Conservation (phyloP, 2,888 invertebrate genomes). For the Exocentrus adspersus region DNA sequence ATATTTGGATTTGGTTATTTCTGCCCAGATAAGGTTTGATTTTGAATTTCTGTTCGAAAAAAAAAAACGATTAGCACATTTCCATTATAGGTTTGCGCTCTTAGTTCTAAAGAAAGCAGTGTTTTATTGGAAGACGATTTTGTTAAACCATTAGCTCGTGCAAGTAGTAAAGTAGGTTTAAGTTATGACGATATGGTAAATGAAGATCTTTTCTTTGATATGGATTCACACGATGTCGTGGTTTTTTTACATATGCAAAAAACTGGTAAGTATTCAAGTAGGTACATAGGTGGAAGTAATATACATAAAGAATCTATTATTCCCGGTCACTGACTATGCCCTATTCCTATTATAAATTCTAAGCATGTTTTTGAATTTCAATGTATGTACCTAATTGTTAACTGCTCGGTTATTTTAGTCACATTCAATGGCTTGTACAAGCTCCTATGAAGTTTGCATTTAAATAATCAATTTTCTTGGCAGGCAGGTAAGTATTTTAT, state of each 20-base stretch:
- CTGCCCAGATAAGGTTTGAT: slow-evolving; percentile 83
- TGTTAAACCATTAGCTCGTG: slow-evolving; percentile 58
- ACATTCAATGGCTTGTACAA: too few species aligned
- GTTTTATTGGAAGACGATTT: slow-evolving; percentile 64
- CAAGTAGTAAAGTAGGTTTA: slow-evolving; percentile 71
- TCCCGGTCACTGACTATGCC: too few species aligned
- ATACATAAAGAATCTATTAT: too few species aligned
- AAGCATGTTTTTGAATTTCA: too few species aligned
- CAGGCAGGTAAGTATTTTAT: too few species aligned
- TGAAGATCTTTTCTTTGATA: slow-evolving; percentile 88
- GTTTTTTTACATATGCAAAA: slow-evolving; percentile 99
- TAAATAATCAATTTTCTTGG: too few species aligned
- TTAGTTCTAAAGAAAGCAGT: slow-evolving; percentile 70
- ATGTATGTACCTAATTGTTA: too few species aligned
- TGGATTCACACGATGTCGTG: slow-evolving; percentile 95
- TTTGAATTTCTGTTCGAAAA: slow-evolving; percentile 10
- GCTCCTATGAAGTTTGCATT: too few species aligned
- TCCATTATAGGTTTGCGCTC: slow-evolving; percentile 73
- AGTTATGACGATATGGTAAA: slow-evolving; percentile 89
- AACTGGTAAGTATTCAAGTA: slow-evolving; percentile 71
- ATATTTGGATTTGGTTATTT: slow-evolving; percentile 91
- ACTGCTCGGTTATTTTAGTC: too few species aligned
- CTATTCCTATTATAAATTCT: too few species aligned
- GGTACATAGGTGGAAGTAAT: neutral
- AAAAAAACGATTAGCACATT: slow-evolving; percentile 2